Conservation (phyloP, 2,888 invertebrate species). For the Cheilosia vernalis region DNA sequence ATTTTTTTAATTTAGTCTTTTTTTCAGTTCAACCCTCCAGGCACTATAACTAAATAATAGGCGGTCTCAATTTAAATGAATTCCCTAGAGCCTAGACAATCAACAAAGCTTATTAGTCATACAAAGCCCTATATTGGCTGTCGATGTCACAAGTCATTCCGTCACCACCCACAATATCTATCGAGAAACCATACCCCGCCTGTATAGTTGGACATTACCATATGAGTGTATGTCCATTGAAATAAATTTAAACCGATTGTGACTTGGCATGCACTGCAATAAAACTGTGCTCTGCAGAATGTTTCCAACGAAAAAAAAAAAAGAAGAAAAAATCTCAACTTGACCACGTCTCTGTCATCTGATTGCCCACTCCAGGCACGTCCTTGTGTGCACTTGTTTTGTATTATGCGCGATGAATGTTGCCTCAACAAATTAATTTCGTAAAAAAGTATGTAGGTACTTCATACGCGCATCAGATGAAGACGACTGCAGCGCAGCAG, state of each 20-base stretch:
- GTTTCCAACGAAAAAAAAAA: slow-evolving; percentile 27
- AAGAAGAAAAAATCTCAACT: slow-evolving; percentile 28
- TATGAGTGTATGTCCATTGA: slow-evolving; percentile 18
- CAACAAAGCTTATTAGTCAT: no score
- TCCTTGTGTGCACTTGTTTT: slow-evolving; percentile 62
- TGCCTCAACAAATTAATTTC: slow-evolving; percentile 37
- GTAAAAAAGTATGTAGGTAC: slow-evolving; percentile 21
- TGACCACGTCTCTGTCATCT: slow-evolving; percentile 44
- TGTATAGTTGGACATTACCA: slow-evolving; percentile 38
- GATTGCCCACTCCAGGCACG: slow-evolving; percentile 38
- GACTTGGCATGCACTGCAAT: slow-evolving; percentile 58
- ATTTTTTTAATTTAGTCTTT: no score
- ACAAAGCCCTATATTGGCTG: background rate
- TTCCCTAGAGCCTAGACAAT: no score
- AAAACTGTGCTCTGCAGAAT: slow-evolving; percentile 39
- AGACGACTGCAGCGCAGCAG: background rate
- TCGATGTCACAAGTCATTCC: slow-evolving; percentile 33
- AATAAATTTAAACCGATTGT: slow-evolving; percentile 41
- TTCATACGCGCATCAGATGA: slow-evolving; percentile 1
- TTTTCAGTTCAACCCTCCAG: no score
- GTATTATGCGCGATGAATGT: slow-evolving; percentile 35
- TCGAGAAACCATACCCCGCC: slow-evolving; percentile 6
- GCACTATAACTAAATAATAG: no score
- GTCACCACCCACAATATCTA: slow-evolving; percentile 44
- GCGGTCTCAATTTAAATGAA: no score